Evolutionary conservation across 1,140 invertebrate species (phyloP), one percentile per base, ranked within the genome.

Genomic region (Sminthurides bifidus): DNA sequence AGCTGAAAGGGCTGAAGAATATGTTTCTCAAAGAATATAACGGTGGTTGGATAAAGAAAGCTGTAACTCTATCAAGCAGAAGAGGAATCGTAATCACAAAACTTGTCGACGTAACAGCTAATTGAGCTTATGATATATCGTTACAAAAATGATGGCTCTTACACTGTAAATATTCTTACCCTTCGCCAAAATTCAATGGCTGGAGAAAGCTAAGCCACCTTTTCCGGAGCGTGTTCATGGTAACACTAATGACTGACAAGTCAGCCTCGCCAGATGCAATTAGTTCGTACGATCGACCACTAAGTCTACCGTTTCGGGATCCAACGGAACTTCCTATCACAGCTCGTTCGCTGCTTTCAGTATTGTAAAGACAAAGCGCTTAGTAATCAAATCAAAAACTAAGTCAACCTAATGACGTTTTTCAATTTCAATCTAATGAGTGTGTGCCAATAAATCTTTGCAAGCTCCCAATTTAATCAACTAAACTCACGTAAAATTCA

Each of bases 401-500:
- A 35, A 35, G n/a, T 43, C 41, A 43, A 43, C 24, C 24, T 10
- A 43, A 35, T 10, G n/a, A 35, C 33, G 33, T 43, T 43, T 23
- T 6, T 14, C n/a, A 43, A 43, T 43, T 43, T 23, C 8, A 21
- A 43, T 19, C 6, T 10, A 43, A 10, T 10, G 26, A 27, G 24
- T 26, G 21, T 48, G 30, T 4, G 24, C 12, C 19, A 43, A n/a
- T 43, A 43, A n/a, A n/a, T n/a, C n/a, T n/a, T n/a, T n/a, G n/a
- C n/a, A n/a, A n/a, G n/a, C n/a, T n/a, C n/a, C n/a, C n/a, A n/a
- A n/a, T n/a, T n/a, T n/a, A n/a, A n/a, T n/a, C n/a, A n/a, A n/a
- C n/a, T n/a, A 33, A 15, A 21, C n/a, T 55, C 38, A 55, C 56
- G 38, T 58, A 37, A 58, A 58, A 31, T 58, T 58, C 14, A 58